Percentiles rank a stretch among this genome's conserved stretches.
Conservation (phyloP, 2,797 vertebrate species). For the Myotis planiceps region DNA sequence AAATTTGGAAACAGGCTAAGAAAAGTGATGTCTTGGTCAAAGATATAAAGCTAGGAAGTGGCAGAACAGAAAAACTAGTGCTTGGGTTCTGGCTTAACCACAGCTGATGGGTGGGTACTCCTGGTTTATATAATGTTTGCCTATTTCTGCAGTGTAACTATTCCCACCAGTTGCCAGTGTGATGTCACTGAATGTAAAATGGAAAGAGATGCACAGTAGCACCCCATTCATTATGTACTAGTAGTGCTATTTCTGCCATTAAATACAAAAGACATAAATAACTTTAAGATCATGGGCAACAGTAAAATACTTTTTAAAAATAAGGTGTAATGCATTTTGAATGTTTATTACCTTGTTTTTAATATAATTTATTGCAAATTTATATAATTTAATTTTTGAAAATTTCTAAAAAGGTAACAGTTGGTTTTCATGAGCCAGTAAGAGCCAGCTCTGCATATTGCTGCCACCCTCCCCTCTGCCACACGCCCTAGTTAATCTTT, state of each 20-base stretch:
- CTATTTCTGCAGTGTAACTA: background rate
- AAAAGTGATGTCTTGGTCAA: background rate
- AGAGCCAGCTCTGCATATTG: background rate
- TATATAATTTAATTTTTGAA: background rate
- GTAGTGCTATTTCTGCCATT: background rate
- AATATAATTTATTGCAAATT: background rate
- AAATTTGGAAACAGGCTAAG: background rate
- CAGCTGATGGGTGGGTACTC: background rate
- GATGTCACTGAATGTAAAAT: background rate
- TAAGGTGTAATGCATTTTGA: background rate
- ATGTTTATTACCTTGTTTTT: background rate
- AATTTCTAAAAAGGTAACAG: background rate
- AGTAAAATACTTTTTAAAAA: slow-evolving; percentile 18
- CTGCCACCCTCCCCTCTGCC: background rate
- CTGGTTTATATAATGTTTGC: background rate
- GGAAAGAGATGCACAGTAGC: background rate
- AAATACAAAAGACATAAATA: background rate
- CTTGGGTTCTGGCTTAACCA: background rate
- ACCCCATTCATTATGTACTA: background rate
- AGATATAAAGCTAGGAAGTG: background rate
- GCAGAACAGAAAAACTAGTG: background rate
- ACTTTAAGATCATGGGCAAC: background rate
- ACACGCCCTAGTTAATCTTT: background rate
- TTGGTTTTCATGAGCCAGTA: background rate
- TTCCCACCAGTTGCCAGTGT: background rate